Percentiles rank a stretch among this genome's conserved stretches.
Evolutionary conservation across 2,888 invertebrate genomes (phyloP).

Genomic region (Spisula subtruncata): DNA sequence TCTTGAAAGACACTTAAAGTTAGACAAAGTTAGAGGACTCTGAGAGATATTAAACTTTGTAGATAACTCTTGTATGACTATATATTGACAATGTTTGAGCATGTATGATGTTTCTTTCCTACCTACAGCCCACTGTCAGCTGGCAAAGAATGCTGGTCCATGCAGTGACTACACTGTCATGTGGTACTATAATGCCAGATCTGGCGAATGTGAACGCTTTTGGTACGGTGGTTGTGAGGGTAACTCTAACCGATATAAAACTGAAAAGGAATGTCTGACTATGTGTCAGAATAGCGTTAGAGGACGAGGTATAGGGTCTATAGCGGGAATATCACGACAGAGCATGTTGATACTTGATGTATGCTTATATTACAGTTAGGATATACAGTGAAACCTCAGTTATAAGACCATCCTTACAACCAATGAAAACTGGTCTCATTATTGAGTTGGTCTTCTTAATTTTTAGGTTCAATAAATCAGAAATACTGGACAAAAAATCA

Average conservation of each 20-base stretch:
- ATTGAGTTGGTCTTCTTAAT: too few species aligned
- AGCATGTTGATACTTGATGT: constrained; percentile 18
- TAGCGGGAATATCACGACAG: neutral
- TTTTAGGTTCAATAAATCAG: too few species aligned
- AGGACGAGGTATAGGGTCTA: constrained; percentile 59
- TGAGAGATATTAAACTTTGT: neutral
- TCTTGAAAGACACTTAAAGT: too few species aligned
- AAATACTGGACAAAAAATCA: too few species aligned
- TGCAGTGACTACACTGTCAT: constrained; percentile 82
- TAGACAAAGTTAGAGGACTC: neutral
- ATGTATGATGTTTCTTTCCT: constrained; percentile 42
- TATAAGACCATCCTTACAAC: too few species aligned
- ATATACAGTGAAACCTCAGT: neutral
- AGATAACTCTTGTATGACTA: neutral
- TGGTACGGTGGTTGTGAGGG: constrained; percentile 89
- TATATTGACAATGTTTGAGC: constrained; percentile 19
- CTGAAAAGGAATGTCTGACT: constrained; percentile 74
- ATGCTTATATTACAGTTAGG: neutral
- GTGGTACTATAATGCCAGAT: constrained; percentile 87
- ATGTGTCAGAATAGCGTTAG: constrained; percentile 63
- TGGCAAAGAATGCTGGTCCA: constrained; percentile 68
- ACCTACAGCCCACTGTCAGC: constrained; percentile 65
- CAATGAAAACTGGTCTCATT: too few species aligned
- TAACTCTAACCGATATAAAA: constrained; percentile 91
- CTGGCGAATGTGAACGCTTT: constrained; percentile 92